phyloP scores from a whole-genome alignment of 2,113 vertebrate genomes.

The Amia ocellicauda region DNA sequence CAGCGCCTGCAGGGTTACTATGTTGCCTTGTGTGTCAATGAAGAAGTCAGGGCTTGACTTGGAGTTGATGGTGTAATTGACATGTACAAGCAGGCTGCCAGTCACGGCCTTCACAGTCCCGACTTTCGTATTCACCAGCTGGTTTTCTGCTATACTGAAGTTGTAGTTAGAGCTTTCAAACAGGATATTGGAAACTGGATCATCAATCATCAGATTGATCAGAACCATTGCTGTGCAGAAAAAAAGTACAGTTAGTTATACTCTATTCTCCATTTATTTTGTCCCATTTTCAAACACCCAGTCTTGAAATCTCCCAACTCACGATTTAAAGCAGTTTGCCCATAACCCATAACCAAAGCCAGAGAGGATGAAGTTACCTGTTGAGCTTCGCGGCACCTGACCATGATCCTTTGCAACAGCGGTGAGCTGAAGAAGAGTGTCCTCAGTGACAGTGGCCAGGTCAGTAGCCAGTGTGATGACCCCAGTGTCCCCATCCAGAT shows the following conservation, averaged over 20 bases:
- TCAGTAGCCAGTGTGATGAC: conserved; percentile 56
- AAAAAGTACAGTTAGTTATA: no score
- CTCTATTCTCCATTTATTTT: no score
- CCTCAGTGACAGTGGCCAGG: conserved; percentile 45
- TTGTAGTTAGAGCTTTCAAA: conserved; percentile 62
- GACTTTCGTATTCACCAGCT: conserved; percentile 34
- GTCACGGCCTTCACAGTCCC: conserved; percentile 55
- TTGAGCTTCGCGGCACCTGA: conserved; percentile 49
- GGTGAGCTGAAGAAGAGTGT: conserved; percentile 47
- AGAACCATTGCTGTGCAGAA: conserved; percentile 45
- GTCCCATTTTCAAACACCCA: no score
- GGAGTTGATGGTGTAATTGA: conserved; percentile 56
- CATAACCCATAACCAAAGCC: no score
- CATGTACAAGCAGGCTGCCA: conserved; percentile 39
- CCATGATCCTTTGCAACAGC: conserved; percentile 64
- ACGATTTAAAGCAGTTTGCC: no score
- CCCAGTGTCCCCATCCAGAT: conserved; percentile 56
- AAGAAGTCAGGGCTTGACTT: conserved; percentile 59
- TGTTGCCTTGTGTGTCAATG: conserved; percentile 46
- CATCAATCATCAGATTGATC: conserved; percentile 47
- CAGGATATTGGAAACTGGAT: conserved; percentile 39
- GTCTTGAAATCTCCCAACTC: no score
- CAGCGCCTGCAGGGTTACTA: conserved; percentile 40
- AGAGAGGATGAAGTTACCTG: conserved; percentile 45
- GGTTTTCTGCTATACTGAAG: conserved; percentile 60